Percentiles rank a stretch among this genome's conserved stretches.
These are phyloP conservation scores for Orthonychiurus folsomi DNA, from an alignment of 2,888 invertebrate species.

Conservation along the genomic window DNA sequence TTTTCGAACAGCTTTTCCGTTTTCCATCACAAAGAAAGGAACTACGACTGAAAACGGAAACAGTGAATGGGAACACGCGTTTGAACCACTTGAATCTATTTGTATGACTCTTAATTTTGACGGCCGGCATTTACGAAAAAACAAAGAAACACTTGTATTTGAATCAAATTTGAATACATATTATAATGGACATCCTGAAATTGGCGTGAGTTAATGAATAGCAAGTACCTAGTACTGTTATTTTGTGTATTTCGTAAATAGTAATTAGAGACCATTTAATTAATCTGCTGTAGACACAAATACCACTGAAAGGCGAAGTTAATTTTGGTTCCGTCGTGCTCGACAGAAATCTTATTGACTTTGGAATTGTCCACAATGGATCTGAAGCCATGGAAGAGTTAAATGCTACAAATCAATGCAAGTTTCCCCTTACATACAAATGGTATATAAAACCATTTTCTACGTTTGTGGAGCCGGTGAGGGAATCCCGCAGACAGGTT, in stretches of 20 bases:
- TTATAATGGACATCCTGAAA: neutral
- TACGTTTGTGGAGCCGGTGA: neutral
- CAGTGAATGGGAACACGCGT: neutral
- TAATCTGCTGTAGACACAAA: neutral
- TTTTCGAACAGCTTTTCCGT: constrained; percentile 2
- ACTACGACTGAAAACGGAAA: neutral
- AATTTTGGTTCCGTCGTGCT: neutral
- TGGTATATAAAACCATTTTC: constrained; percentile 1
- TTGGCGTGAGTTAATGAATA: no score
- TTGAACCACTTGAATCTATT: neutral
- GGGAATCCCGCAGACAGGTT: no score
- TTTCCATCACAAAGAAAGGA: neutral
- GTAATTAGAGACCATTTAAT: neutral
- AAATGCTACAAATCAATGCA: neutral
- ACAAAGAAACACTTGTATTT: neutral
- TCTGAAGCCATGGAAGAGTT: neutral
- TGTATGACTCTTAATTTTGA: constrained; percentile 1
- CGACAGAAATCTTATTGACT: constrained; percentile 2
- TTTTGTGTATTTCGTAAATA: no score
- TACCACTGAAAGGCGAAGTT: neutral
- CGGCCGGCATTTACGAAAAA: neutral
- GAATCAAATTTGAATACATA: neutral
- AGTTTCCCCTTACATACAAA: neutral
- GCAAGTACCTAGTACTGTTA: no score
- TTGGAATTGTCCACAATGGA: neutral